A percentile compares a stretch with the other conserved stretches of the same genome.
Conservation (phyloP, 1,140 invertebrate species). For the Platorchestia sp. region DNA sequence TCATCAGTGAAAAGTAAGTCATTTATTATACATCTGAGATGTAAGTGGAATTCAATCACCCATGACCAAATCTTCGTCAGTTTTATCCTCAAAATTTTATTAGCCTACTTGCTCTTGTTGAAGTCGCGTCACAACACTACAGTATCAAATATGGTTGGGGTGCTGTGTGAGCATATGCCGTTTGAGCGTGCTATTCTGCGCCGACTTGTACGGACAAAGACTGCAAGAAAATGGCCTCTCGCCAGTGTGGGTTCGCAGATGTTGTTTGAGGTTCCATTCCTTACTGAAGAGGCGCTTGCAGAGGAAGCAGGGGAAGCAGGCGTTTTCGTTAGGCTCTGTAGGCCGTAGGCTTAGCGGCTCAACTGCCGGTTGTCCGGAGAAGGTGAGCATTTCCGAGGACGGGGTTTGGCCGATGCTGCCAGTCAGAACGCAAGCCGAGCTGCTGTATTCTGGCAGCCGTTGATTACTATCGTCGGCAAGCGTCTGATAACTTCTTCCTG, state of each 20-base stretch:
- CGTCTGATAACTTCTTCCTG: constrained; percentile 19
- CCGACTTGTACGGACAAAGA: constrained; percentile 68
- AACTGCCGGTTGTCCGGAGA: constrained; percentile 61
- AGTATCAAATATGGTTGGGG: constrained; percentile 6
- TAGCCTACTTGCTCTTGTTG: not conserved
- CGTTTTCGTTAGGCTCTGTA: constrained; percentile 59
- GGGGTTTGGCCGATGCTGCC: not conserved
- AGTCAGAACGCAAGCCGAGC: not conserved
- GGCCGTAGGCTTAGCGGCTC: constrained; percentile 59
- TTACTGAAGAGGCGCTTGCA: constrained; percentile 63
- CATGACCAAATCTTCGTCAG: not conserved
- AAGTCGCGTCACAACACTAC: not conserved
- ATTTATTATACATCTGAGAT: not conserved
- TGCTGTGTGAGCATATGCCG: constrained; percentile 63
- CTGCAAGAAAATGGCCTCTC: constrained; percentile 71
- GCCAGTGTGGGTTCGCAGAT: constrained; percentile 71
- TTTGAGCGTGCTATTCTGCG: constrained; percentile 63
- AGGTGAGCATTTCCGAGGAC: constrained; percentile 52
- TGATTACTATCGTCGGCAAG: not conserved
- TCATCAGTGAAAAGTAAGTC: not conserved
- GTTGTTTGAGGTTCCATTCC: constrained; percentile 69
- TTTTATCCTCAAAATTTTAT: not conserved
- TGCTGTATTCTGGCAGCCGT: not conserved
- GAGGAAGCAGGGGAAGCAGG: constrained; percentile 59
- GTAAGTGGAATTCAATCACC: not conserved